Percentiles rank a stretch among this genome's conserved stretches.
phyloP scores from a whole-genome alignment of 2,797 vertebrate species.

The Clangula hyemalis region DNA sequence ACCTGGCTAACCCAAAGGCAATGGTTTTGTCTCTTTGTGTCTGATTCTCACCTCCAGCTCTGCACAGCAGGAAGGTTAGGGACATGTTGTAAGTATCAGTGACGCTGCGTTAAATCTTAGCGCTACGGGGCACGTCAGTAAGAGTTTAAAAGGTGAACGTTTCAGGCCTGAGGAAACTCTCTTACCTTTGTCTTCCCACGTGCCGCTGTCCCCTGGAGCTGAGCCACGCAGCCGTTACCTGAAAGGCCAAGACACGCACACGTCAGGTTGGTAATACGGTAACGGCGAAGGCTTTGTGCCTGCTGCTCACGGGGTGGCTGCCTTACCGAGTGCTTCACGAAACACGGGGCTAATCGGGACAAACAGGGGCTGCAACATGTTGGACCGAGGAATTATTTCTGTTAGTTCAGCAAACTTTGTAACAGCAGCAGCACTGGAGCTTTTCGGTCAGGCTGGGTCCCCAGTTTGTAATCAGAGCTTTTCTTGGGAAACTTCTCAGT shows the following conservation, averaged over 20 bases:
- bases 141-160: not conserved
- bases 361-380: not conserved
- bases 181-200: not conserved
- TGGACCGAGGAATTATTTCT: no score
- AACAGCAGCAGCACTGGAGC: no score
- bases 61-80: not conserved
- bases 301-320: not conserved
- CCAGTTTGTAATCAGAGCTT: not conserved
- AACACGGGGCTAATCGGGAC: no score
- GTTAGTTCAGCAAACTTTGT: no score
- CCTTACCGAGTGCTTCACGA: fast-evolving
- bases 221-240: not conserved
- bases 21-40: not conserved
- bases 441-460: no score
- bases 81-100: fast-evolving
- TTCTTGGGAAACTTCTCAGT: not conserved
- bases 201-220: not conserved
- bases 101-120: not conserved
- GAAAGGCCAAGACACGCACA: not conserved
- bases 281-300: no score
- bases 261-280: fast-evolving
- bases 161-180: not conserved
- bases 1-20: not conserved
- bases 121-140: fast-evolving
- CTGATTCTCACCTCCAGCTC: fast-evolving